phyloP scores from a whole-genome alignment of 2,888 invertebrate genomes.

The Rutpela maculata region DNA sequence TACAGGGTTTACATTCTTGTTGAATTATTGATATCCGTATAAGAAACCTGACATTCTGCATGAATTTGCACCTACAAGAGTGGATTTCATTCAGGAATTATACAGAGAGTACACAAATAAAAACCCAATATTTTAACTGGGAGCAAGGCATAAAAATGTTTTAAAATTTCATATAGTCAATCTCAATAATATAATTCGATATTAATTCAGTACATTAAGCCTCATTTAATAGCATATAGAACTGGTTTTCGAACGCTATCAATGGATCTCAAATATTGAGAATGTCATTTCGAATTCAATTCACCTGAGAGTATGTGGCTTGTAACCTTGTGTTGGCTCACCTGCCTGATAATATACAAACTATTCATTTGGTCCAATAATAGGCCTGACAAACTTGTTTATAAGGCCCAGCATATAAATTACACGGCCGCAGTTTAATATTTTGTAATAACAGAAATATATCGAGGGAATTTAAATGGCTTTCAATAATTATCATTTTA shows the following conservation, averaged over 20 bases:
- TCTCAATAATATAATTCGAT: conserved; percentile 65
- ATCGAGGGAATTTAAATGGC: conserved; percentile 37
- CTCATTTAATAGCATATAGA: conserved; percentile 62
- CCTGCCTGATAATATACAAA: conserved; percentile 40
- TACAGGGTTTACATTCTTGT: conserved; percentile 46
- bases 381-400: conserved; percentile 40
- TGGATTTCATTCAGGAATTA: conserved; percentile 58
- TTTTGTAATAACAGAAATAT: conserved; percentile 38
- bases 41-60: conserved; percentile 51
- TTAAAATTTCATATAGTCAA: conserved; percentile 64
- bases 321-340: conserved; percentile 39
- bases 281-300: conserved; percentile 57
- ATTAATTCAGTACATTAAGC: conserved; percentile 69
- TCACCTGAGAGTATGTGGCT: conserved; percentile 43
- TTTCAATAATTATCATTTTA: conserved; percentile 39
- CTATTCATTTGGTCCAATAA: conserved; percentile 25
- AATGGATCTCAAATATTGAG: conserved; percentile 61
- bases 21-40: conserved; percentile 25
- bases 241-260: conserved; percentile 63
- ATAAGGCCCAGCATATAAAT: conserved; percentile 40
- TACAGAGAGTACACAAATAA: conserved; percentile 50
- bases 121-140: conserved; percentile 51
- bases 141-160: conserved; percentile 57
- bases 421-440: conserved; percentile 31
- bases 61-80: conserved; percentile 61